Base-by-base conservation (phyloP, 1,140 invertebrate genomes). In the Meloidogyne hapla region DNA sequence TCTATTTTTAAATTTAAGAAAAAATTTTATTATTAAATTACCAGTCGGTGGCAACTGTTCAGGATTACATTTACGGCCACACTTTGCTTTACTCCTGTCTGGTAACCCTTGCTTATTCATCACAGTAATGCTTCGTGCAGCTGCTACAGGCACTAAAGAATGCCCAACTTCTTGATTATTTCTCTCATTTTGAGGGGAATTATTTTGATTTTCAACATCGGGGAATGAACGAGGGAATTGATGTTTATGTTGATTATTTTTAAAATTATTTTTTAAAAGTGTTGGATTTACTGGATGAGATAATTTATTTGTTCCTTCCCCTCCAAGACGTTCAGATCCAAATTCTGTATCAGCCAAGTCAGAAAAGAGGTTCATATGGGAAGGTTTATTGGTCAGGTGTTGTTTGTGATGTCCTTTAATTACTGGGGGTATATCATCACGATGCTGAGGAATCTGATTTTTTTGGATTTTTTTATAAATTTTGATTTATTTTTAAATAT, bases 311-410 rank as follows among this genome's bases (percentile, higher is more conserved):
- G 48, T 0, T 21, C 48, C 48, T 56, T n/a, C 48, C n/a, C n/a
- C 18, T n/a, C 48, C 12, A n/a, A 56, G 48, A 1, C 48, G 4
- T 56, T 23, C 69, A 62, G 69, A 28, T 18, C 45, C n/a, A 56
- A 25, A 9, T 25, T 33, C 0, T n/a, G 69, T 23, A 4, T 72
- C 33, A 2, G 12, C 45, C 15, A 72, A 48, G 25, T 72, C 69
- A n/a, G 69, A 48, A 56, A 72, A 72, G 26, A 72, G 21, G 25
- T 72, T 72, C 69, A 72, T 72, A 21, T 72, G 69, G 10, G 69
- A 72, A n/a, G 48, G 48, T 25, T 62, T 42, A 62, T 62, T 33
- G 21, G 21, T 23, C n/a, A 21, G 26, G 25, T 33, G 69, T 28
- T 71, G 42, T 18, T 61, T 45, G 12, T 63, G 12, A 21, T 33